Evolutionary conservation across 2,888 invertebrate genomes (phyloP).

Genomic region (Drosophila kambysellisi): DNA sequence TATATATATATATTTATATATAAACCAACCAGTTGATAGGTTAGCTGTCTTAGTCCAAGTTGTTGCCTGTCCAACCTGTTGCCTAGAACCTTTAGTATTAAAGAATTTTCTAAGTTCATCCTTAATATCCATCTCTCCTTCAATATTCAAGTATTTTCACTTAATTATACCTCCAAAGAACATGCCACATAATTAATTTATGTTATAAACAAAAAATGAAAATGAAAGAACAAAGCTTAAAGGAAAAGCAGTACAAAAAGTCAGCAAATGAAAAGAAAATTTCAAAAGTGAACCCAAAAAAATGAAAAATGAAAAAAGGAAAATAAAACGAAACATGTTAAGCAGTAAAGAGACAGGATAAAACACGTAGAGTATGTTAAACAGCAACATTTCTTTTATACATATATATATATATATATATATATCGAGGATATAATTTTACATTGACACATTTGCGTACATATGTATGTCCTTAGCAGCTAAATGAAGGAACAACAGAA

Average conservation of each 20-base stretch:
- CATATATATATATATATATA: slow-evolving; percentile 12
- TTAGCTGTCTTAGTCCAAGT: slow-evolving; percentile 34
- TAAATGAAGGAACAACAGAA: slow-evolving; percentile 13
- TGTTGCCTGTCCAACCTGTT: slow-evolving; percentile 15
- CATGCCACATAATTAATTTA: background rate
- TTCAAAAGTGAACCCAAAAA: background rate
- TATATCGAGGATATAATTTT: slow-evolving; percentile 18
- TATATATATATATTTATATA: background rate
- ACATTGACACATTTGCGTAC: slow-evolving; percentile 23
- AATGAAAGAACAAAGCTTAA: slow-evolving; percentile 1
- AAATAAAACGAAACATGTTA: slow-evolving; percentile 1
- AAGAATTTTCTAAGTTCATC: slow-evolving; percentile 39
- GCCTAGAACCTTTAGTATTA: slow-evolving; percentile 35
- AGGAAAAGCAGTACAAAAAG: slow-evolving; percentile 53
- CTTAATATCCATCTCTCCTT: slow-evolving; percentile 2
- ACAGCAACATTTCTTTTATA: slow-evolving; percentile 33
- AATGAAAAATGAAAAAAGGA: background rate
- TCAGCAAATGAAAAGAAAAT: slow-evolving; percentile 12
- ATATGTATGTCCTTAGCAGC: slow-evolving; percentile 39
- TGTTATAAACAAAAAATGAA: background rate
- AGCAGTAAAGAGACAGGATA: slow-evolving; percentile 26
- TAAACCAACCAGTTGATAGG: slow-evolving; percentile 15
- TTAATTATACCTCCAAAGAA: background rate
- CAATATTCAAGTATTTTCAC: background rate
- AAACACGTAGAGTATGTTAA: slow-evolving; percentile 30